Evolutionary conservation across 2,888 invertebrate species (phyloP).

Genomic region (Rhagonycha lutea): DNA sequence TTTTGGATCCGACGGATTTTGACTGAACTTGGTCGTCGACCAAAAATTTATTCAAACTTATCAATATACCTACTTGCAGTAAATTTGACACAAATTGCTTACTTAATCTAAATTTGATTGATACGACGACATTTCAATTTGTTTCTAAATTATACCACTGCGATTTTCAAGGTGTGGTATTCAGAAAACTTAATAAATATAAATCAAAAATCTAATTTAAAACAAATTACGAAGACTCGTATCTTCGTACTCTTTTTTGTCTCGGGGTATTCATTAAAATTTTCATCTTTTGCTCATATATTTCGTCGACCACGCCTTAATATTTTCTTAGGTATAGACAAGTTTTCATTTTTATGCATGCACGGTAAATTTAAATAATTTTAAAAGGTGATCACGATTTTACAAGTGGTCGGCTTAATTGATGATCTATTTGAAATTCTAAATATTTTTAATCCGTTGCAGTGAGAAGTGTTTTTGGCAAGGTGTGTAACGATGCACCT

Average conservation of each 20-base stretch:
- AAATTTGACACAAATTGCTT: not conserved
- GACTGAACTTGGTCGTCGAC: not conserved
- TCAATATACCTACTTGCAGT: not conserved
- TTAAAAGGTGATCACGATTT: not conserved
- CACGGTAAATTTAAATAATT: not conserved
- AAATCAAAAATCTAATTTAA: not conserved
- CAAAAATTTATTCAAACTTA: not conserved
- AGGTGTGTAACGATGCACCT: constrained; percentile 58
- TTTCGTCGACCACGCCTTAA: constrained; percentile 51
- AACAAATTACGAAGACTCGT: not conserved
- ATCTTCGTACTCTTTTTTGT: constrained; percentile 5
- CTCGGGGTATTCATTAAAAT: constrained; percentile 7
- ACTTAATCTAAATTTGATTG: not conserved
- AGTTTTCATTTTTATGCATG: constrained; percentile 44
- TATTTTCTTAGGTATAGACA: constrained; percentile 48
- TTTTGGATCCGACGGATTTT: not conserved
- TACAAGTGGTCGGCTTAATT: not conserved
- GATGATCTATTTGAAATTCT: not conserved
- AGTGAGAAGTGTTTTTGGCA: constrained; percentile 56
- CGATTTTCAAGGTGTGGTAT: not conserved
- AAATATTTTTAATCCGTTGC: not conserved
- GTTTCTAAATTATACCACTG: not conserved
- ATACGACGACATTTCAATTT: not conserved
- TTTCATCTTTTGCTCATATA: constrained; percentile 18
- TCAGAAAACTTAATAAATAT: not conserved